A percentile compares a stretch with the other conserved stretches of the same genome.
Evolutionary conservation across 2,797 vertebrate genomes (phyloP).

Genomic region (Eidolon dupreanum): DNA sequence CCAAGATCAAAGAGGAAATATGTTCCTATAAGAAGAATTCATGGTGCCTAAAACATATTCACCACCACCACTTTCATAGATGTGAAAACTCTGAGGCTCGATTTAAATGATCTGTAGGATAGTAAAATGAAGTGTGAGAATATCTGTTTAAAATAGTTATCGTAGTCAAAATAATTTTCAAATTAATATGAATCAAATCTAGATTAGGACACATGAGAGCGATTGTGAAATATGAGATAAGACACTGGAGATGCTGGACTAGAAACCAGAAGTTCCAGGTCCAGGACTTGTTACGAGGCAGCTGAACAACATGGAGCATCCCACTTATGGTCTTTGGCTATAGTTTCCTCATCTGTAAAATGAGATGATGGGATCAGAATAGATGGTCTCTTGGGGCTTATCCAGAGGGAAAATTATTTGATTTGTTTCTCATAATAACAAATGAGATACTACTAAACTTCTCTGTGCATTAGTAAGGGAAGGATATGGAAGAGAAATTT

Average conservation of each 20-base stretch:
- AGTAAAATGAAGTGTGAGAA: conserved; percentile 10
- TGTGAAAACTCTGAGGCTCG: neutral
- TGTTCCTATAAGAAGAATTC: conserved; percentile 29
- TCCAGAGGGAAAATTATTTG: neutral
- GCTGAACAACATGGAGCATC: neutral
- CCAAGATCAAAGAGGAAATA: conserved; percentile 3
- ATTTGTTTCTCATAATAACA: conserved; percentile 15
- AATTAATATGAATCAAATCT: neutral
- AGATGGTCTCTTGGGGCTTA: neutral
- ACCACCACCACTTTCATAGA: neutral
- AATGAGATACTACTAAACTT: neutral
- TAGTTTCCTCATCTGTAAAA: neutral
- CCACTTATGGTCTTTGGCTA: neutral
- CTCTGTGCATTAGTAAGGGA: neutral
- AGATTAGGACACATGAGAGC: neutral
- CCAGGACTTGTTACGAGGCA: neutral
- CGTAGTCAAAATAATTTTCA: conserved; percentile 41
- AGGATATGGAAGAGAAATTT: neutral
- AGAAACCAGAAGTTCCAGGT: neutral
- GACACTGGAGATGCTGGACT: neutral
- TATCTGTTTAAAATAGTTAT: neutral
- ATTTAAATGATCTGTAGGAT: neutral
- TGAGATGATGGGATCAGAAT: neutral
- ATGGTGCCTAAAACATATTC: neutral
- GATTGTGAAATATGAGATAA: neutral